Evolutionary conservation across 1,140 invertebrate genomes (phyloP), one percentile per base, ranked within the genome.

Genomic region (Drosophila santomea): DNA sequence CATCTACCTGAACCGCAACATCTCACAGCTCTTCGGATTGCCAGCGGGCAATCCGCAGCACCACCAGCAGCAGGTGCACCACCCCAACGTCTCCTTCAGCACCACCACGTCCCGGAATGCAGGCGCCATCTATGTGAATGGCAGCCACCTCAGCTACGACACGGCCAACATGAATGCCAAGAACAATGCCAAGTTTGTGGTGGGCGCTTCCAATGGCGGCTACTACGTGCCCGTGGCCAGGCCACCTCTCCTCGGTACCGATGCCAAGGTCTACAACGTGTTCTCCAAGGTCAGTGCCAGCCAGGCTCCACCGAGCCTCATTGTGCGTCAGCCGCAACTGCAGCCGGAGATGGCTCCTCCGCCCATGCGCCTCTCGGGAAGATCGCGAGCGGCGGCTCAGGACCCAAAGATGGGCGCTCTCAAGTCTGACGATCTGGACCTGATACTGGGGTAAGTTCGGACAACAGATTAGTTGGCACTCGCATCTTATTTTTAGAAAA

Each of bases 401-500:
- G 62, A 77, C 7, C 1, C 51, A 0, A 77, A 72, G 11, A 4
- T 47, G 3, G 39, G 48, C 39, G 39, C 54, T 6, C 35, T 72
- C 0, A 93, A 94, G n/a, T 93, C 94, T 7, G 94, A 94, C 48
- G 94, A 95, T 74, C 93, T 95, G 68, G 93, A 93, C 23, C 93
- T 94, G 61, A 93, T 95, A 68, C 91, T 95, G 69, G 94, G 95
- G 95, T 95, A 85, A 92, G 92, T 91, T 47, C 0, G 4, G 0
- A 8, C 3, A 8, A 5, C 3, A 15, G 20, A 12, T 7, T n/a
- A 35, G 3, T 8, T 15, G 7, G 2, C 1, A 10, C 4, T 25
- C 2, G 1, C 23, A 43, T 7, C 1, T n/a, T 48, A n/a, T 32
- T 32, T 32, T 32, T 32, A 8, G 2, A 32, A 32, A 3, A 8